phyloP scores from a whole-genome alignment of 2,888 invertebrate genomes.

The Osmoderma eremita region DNA sequence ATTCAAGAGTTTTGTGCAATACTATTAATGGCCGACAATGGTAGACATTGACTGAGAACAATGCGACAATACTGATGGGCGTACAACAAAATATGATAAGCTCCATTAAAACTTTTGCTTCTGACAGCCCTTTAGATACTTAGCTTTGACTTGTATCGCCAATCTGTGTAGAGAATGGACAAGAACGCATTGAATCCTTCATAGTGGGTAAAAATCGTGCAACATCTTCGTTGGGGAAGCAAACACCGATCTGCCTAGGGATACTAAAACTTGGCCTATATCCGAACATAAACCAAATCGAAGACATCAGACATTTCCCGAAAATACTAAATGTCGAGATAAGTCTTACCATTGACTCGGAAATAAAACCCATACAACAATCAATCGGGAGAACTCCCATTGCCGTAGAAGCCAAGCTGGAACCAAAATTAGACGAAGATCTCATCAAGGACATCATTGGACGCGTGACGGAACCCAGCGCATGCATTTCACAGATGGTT shows the following conservation, averaged over 20 bases:
- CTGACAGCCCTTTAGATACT: conserved; percentile 7
- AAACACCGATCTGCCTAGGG: conserved; percentile 4
- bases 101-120: conserved; percentile 18
- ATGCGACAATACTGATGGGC: conserved; percentile 1
- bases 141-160: conserved; percentile 16
- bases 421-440: conserved; percentile 40
- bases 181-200: conserved; percentile 8
- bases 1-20: conserved; percentile 20
- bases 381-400: conserved; percentile 32
- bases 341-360: conserved; percentile 6
- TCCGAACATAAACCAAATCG: conserved; percentile 1
- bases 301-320: conserved; percentile 3
- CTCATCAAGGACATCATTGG: conserved; percentile 53
- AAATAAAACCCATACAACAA: conserved; percentile 35
- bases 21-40: conserved; percentile 12
- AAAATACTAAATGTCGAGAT: conserved; percentile 2
- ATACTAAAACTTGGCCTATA: conserved; percentile 21
- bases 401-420: conserved; percentile 45
- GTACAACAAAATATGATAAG: not conserved
- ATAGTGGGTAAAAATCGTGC: conserved; percentile 1
- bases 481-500: conserved; percentile 57
- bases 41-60: conserved; percentile 11
- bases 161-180: not conserved
- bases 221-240: conserved; percentile 10
- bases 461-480: conserved; percentile 52